Evolutionary conservation across 2,113 vertebrate species (phyloP).

Genomic region (Rhodinocichla rosea): DNA sequence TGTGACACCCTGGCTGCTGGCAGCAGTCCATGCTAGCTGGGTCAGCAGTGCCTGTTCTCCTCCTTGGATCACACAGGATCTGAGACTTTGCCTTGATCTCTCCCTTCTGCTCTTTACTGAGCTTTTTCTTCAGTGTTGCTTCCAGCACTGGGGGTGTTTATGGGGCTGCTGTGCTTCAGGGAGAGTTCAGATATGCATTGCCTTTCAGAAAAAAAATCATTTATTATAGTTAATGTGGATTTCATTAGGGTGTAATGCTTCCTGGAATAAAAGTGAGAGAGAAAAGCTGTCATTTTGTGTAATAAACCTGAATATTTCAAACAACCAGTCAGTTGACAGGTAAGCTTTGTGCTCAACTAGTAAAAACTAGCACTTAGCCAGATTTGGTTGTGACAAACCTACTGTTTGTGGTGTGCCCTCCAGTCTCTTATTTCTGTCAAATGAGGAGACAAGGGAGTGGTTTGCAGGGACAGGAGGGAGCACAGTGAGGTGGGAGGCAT

Average conservation of each 20-base stretch:
- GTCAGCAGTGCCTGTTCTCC: not conserved
- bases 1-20: conserved; percentile 46
- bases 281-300: not conserved
- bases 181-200: not conserved
- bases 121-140: not conserved
- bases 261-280: not conserved
- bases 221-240: not conserved
- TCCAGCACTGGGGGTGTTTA: not conserved
- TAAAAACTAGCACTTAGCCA: not conserved
- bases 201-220: not conserved
- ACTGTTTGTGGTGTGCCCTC: not conserved
- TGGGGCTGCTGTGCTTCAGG: not conserved
- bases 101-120: not conserved
- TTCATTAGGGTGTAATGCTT: not conserved
- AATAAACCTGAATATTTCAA: not conserved
- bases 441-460: not conserved
- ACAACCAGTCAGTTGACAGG: not conserved
- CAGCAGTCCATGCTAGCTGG: not conserved
- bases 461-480: not conserved
- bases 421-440: not conserved
- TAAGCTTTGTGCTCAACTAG: not conserved
- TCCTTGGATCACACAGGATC: accelerated
- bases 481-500: not conserved
- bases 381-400: not conserved
- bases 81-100: not conserved